phyloP scores from a whole-genome alignment of 2,113 vertebrate species.

The Emydocephalus ijimae region DNA sequence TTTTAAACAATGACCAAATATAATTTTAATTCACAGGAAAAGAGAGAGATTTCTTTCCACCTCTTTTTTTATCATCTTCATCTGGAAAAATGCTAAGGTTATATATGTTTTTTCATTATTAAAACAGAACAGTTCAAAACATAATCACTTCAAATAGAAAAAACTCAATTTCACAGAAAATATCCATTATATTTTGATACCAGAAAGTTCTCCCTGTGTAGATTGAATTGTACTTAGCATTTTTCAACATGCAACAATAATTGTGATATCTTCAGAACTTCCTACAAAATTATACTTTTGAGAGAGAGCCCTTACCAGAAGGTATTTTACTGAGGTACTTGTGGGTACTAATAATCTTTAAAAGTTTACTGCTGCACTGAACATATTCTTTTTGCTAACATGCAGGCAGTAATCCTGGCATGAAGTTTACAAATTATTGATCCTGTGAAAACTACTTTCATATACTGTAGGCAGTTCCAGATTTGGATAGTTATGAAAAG shows the following conservation, averaged over 20 bases:
- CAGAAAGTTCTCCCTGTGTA: not conserved
- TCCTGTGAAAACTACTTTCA: not conserved
- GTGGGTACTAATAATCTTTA: not conserved
- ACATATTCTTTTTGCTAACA: not conserved
- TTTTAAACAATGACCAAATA: not conserved
- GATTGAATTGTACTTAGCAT: not conserved
- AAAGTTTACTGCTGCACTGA: not conserved
- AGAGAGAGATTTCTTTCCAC: not conserved
- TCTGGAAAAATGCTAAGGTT: not conserved
- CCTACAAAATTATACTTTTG: not conserved
- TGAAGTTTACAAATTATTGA: not conserved
- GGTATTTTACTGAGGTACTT: not conserved
- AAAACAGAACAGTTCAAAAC: not conserved
- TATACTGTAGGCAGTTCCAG: not conserved
- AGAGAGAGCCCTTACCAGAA: not conserved
- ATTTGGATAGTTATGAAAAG: not conserved
- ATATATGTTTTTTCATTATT: not conserved
- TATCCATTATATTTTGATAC: not conserved
- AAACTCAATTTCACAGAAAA: not conserved
- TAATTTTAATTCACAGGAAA: not conserved
- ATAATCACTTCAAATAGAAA: not conserved
- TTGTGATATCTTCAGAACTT: not conserved
- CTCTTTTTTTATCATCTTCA: not conserved
- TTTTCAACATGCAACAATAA: not conserved
- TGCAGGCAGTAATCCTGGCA: not conserved